These are phyloP conservation scores for Amblyraja radiata DNA, from an alignment of 2,797 vertebrate genomes.

Conservation along the genomic window DNA sequence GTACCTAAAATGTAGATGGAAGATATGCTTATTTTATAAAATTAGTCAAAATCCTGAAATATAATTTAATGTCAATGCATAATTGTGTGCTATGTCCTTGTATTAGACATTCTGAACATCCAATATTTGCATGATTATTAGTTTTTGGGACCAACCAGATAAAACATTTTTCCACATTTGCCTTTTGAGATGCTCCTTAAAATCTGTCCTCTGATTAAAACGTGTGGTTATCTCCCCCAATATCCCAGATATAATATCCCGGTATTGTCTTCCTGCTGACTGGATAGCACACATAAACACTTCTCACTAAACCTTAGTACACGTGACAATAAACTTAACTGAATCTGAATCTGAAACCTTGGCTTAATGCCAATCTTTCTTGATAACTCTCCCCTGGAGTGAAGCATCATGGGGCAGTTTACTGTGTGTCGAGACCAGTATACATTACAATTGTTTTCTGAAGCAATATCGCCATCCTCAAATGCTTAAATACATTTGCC, in stretches of 20 bases:
- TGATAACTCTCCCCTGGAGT: neutral
- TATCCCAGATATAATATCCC: neutral
- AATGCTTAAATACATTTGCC: no score
- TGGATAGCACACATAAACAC: no score
- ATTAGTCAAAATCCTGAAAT: neutral
- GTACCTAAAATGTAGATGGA: neutral
- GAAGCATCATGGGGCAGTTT: neutral
- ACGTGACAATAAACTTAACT: no score
- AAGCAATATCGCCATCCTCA: no score
- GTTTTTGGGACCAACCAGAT: no score
- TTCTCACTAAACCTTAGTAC: no score
- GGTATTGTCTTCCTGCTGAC: no score
- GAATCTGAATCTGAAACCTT: neutral
- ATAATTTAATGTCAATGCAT: neutral
- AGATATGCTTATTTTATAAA: neutral
- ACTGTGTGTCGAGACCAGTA: neutral
- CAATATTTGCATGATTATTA: no score
- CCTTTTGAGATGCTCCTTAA: neutral
- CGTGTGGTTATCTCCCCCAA: neutral
- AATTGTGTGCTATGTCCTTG: neutral
- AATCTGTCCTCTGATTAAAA: no score
- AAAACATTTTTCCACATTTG: no score
- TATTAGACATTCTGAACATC: neutral
- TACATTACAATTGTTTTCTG: neutral
- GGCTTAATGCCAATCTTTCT: neutral